phyloP scores from a whole-genome alignment of 2,113 vertebrate genomes.

The Anoura caudifer region DNA sequence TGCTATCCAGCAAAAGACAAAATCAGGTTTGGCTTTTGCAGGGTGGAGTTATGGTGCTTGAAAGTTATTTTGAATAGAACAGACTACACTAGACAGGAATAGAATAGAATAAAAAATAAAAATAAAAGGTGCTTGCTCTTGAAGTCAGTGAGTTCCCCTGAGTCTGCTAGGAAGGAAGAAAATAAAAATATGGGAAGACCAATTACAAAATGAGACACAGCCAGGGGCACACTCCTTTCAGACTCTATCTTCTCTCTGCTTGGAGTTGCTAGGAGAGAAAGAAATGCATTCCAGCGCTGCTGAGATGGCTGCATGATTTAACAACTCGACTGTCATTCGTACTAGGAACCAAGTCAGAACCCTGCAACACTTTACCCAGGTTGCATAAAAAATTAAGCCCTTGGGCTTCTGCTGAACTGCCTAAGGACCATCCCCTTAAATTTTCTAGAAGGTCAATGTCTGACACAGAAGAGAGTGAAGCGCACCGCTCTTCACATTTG shows the following conservation, averaged over 20 bases:
- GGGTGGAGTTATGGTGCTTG: neutral
- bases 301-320: neutral
- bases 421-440: neutral
- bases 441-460: neutral
- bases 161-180: neutral
- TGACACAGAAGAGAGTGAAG: neutral
- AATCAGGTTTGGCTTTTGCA: neutral
- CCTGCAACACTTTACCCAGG: neutral
- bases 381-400: neutral
- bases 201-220: neutral
- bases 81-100: neutral
- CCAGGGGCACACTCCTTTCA: neutral
- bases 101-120: neutral
- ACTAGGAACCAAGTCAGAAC: neutral
- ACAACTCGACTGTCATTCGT: neutral
- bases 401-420: neutral
- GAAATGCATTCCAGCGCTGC: neutral
- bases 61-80: neutral
- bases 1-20: neutral
- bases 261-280: neutral
- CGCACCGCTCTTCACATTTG: fast-evolving
- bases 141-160: neutral
- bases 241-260: neutral
- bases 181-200: neutral
- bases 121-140: neutral